Evolutionary conservation across 2,888 invertebrate genomes (phyloP).

Genomic region (Pachydiplax longipennis): DNA sequence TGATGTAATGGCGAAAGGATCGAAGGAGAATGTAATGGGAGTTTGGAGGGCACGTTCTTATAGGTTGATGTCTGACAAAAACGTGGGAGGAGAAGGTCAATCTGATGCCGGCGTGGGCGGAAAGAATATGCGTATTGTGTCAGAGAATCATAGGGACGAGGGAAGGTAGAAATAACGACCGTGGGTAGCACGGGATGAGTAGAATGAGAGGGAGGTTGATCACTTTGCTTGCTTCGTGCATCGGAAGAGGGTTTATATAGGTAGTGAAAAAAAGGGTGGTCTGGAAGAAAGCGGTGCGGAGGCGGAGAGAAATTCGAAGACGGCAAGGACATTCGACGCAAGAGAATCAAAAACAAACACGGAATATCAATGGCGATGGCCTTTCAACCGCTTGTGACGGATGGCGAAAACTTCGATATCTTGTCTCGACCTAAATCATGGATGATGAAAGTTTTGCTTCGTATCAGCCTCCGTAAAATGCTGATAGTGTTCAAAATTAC

Average conservation of each 20-base stretch:
- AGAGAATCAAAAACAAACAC: no score
- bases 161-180: neutral
- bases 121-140: neutral
- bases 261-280: neutral
- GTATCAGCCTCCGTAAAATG: no score
- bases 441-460: no score
- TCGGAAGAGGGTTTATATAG: neutral
- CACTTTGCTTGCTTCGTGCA: no score
- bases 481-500: no score
- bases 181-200: neutral
- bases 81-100: neutral
- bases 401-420: no score
- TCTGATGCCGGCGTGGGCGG: constrained; percentile 1
- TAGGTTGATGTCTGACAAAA: neutral
- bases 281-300: neutral
- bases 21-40: neutral
- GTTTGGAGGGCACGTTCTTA: neutral
- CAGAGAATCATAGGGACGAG: neutral
- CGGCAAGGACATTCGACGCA: no score
- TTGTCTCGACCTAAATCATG: no score
- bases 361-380: no score
- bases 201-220: neutral
- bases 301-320: neutral
- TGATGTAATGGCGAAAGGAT: neutral
- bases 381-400: no score